phyloP scores from a whole-genome alignment of 2,797 vertebrate species.

The Silurus lanzhouensis region DNA sequence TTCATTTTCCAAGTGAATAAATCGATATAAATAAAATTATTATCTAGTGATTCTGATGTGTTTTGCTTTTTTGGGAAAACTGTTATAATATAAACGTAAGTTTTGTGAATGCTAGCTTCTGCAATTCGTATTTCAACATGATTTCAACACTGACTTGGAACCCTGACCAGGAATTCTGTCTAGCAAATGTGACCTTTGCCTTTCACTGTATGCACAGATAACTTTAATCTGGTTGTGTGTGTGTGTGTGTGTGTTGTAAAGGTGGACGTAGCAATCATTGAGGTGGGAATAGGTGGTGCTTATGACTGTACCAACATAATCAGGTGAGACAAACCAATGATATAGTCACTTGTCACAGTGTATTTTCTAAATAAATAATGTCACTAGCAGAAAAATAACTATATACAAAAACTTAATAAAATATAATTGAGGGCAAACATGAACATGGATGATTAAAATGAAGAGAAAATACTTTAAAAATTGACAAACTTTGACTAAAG shows the following conservation, averaged over 20 bases:
- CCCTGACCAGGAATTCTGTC: neutral
- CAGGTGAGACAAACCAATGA: constrained; percentile 70
- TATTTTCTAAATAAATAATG: neutral
- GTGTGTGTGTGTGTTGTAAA: constrained; percentile 55
- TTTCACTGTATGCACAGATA: neutral
- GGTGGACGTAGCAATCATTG: constrained; percentile 92
- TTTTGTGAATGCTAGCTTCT: neutral
- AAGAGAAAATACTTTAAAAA: neutral
- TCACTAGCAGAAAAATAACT: neutral
- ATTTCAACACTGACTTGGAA: neutral
- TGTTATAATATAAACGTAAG: neutral
- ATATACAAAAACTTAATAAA: neutral
- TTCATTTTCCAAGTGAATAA: neutral
- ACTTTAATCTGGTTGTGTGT: constrained; percentile 4
- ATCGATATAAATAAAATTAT: neutral
- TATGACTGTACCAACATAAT: constrained; percentile 97
- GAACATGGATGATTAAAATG: neutral
- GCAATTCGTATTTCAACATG: neutral
- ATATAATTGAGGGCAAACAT: too few species aligned
- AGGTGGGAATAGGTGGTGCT: constrained; percentile 93
- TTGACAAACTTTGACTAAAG: neutral
- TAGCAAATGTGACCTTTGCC: neutral
- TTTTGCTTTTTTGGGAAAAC: neutral
- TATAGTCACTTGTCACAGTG: neutral
- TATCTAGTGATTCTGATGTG: neutral